phyloP scores from a whole-genome alignment of 2,113 vertebrate genomes.

The Corynorhinus townsendii region DNA sequence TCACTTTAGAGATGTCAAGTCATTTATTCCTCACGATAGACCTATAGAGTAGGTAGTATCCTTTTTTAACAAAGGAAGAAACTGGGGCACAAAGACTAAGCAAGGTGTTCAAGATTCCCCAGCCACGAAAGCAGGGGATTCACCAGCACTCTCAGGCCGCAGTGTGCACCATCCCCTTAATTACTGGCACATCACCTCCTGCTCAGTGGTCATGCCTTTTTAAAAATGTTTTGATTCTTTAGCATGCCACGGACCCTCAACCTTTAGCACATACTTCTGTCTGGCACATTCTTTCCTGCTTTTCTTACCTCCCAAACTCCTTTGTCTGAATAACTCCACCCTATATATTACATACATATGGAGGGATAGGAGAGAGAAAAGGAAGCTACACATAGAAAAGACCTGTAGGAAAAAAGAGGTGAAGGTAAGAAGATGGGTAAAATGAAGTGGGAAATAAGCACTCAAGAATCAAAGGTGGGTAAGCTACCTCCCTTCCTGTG shows the following conservation, averaged over 20 bases:
- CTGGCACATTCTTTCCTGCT: neutral
- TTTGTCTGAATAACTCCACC: too few relatives aligned
- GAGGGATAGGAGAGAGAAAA: neutral
- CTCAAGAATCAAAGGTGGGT: fast-evolving
- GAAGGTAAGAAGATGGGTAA: neutral
- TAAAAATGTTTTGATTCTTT: neutral
- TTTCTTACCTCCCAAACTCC: neutral
- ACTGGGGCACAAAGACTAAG: neutral
- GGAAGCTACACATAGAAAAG: neutral
- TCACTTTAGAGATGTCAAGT: fast-evolving
- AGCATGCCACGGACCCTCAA: fast-evolving
- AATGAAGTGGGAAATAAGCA: neutral
- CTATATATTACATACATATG: fast-evolving
- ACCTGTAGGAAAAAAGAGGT: too few relatives aligned
- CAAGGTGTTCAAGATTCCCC: too few relatives aligned
- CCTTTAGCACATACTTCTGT: neutral
- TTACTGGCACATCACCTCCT: too few relatives aligned
- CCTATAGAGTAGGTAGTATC: neutral
- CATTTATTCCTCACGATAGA: neutral
- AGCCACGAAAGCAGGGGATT: neutral
- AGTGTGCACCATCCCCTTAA: fast-evolving
- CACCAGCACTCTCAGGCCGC: neutral
- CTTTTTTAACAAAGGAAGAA: neutral
- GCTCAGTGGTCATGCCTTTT: fast-evolving
- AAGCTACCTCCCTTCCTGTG: fast-evolving